These are phyloP conservation scores for Paraescarpia echinospica DNA, from an alignment of 1,140 invertebrate species.

Conservation along the genomic window DNA sequence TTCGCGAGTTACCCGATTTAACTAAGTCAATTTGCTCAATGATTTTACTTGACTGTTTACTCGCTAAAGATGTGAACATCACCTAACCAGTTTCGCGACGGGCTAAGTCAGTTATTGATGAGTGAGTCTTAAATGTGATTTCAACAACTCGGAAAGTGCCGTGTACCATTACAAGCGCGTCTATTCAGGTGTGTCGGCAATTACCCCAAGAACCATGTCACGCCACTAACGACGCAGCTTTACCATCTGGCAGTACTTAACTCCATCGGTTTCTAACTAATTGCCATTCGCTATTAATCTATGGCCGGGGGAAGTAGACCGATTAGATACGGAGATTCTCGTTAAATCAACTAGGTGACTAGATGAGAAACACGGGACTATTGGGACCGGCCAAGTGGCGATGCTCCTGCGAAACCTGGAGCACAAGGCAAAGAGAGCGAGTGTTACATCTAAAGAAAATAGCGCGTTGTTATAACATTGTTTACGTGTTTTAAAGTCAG, in stretches of 20 bases:
- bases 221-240: not conserved
- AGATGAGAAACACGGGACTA: not conserved
- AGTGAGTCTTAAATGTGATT: too few relatives aligned
- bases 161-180: not conserved
- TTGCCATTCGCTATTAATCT: not conserved
- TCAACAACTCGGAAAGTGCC: too few relatives aligned
- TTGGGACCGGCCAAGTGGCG: too few relatives aligned
- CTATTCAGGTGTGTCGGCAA: not conserved
- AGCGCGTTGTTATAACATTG: too few relatives aligned
- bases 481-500: too few relatives aligned
- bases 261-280: conserved; percentile 5
- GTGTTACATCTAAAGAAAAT: not conserved
- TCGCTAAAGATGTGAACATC: too few relatives aligned
- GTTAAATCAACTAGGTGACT: not conserved
- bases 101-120: too few relatives aligned
- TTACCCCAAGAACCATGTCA: not conserved
- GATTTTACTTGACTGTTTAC: too few relatives aligned
- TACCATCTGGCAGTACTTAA: not conserved
- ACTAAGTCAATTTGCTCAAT: too few relatives aligned
- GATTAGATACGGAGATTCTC: not conserved
- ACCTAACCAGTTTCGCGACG: too few relatives aligned
- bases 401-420: not conserved
- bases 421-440: not conserved
- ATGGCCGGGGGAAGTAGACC: not conserved
- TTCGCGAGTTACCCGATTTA: too few relatives aligned